phyloP scores from a whole-genome alignment of 2,888 invertebrate genomes.

The Agrilus mali region DNA sequence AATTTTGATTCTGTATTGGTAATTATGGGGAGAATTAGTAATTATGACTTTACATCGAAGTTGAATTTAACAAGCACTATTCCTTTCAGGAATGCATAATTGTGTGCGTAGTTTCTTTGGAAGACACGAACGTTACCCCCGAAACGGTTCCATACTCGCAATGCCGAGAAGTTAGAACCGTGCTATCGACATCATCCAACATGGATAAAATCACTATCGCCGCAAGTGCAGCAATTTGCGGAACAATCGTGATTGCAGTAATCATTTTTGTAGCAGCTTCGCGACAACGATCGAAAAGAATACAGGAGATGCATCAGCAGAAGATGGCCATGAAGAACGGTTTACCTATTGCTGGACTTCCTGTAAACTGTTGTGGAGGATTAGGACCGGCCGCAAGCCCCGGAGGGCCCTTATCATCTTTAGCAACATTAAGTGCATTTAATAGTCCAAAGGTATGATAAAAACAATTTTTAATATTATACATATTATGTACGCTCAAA shows the following conservation, averaged over 20 bases:
- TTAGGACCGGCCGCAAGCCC: slow-evolving; percentile 63
- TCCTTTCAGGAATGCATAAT: slow-evolving; percentile 73
- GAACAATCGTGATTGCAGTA: slow-evolving; percentile 81
- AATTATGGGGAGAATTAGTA: no score
- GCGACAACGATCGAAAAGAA: slow-evolving; percentile 61
- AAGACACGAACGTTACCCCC: slow-evolving; percentile 78
- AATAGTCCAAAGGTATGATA: slow-evolving; percentile 61
- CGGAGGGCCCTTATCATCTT: slow-evolving; percentile 65
- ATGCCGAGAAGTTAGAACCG: slow-evolving; percentile 81
- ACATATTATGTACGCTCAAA: no score
- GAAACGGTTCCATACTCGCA: slow-evolving; percentile 75
- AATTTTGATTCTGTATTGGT: no score
- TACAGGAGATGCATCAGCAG: slow-evolving; percentile 58
- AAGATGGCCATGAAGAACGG: slow-evolving; percentile 45
- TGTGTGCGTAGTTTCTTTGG: slow-evolving; percentile 83
- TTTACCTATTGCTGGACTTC: slow-evolving; percentile 58
- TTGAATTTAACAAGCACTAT: neutral
- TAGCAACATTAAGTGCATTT: slow-evolving; percentile 74
- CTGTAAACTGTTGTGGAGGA: slow-evolving; percentile 67
- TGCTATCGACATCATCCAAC: slow-evolving; percentile 69
- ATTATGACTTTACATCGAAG: no score
- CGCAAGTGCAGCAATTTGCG: slow-evolving; percentile 85
- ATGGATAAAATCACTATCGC: slow-evolving; percentile 94
- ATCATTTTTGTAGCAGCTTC: slow-evolving; percentile 83
- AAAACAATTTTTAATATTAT: neutral